Evolutionary conservation across 1,140 invertebrate species (phyloP), one percentile per base, ranked within the genome.

Genomic region (Eciton burchellii): DNA sequence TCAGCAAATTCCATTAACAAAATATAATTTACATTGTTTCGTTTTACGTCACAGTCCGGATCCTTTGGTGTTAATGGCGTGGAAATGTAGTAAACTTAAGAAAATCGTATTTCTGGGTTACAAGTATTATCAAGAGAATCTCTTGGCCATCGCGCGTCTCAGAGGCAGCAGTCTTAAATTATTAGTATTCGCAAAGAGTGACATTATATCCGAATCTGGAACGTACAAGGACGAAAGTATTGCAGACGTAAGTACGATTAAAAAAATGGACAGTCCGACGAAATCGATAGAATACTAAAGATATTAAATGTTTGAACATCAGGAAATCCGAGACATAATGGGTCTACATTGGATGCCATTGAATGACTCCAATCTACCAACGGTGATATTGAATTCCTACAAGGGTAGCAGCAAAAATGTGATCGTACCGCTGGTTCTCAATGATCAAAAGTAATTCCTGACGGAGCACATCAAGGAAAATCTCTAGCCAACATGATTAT

Each of bases 21-120:
- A 6, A 35, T 81, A 60, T 60, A 63, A 83, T 81, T 19, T 79
- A 45, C 60, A 41, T 63, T 43, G 49, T 57, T 49, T 82, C 8
- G n/a, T n/a, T n/a, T n/a, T n/a, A n/a, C 54, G 89, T 90, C 90
- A 84, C 92, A 92, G 94, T 62, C 95, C 95, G 57, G 96, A 97
- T 93, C 96, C 96, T 5, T 94, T 97, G 81, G 95, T 97, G 3
- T 96, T 97, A 94, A 92, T 96, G 86, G 95, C 97, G 12, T 97
- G 97, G 97, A 95, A 95, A 66, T 97, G 97, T 90, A 94, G 93
- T 56, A 95, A 95, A 65, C 94, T 97, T 14, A 92, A 95, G 82
- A 95, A 97, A 89, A 92, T 97, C 29, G 95, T 97, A 62, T 90
- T 93, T 90, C 85, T 93, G 94, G 96, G 96, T 56, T 96, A 96